These are phyloP conservation scores for Himalopsyche anomala DNA, from an alignment of 2,888 invertebrate species.

Conservation along the genomic window DNA sequence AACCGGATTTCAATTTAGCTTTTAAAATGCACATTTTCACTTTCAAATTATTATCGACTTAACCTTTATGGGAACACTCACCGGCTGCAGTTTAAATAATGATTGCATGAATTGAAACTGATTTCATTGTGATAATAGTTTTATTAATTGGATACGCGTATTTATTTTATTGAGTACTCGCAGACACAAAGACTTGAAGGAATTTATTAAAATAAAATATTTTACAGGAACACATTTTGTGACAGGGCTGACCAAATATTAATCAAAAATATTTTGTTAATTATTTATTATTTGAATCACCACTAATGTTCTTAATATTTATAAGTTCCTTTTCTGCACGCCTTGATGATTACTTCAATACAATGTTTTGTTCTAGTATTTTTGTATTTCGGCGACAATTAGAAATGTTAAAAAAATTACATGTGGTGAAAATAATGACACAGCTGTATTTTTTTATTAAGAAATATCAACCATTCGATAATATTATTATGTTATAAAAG, in stretches of 20 bases:
- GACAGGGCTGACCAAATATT: neutral
- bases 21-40: constrained; percentile 14
- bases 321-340: no score
- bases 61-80: neutral
- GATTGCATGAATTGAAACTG: constrained; percentile 2
- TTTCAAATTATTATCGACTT: constrained; percentile 5
- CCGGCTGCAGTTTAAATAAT: neutral
- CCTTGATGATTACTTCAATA: no score
- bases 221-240: neutral
- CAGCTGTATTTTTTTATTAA: no score
- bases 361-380: no score
- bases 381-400: no score
- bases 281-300: no score
- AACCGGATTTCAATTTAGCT: neutral
- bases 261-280: no score
- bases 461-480: no score
- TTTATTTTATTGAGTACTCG: neutral
- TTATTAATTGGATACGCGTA: neutral
- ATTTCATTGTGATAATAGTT: neutral
- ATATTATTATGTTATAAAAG: no score
- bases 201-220: constrained; percentile 8
- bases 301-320: no score
- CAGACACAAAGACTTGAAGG: neutral
- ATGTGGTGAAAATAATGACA: no score
- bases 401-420: no score